Evolutionary conservation across 2,113 vertebrate species (phyloP), one percentile per base, ranked within the genome.

Genomic region (Laticauda laticaudata): DNA sequence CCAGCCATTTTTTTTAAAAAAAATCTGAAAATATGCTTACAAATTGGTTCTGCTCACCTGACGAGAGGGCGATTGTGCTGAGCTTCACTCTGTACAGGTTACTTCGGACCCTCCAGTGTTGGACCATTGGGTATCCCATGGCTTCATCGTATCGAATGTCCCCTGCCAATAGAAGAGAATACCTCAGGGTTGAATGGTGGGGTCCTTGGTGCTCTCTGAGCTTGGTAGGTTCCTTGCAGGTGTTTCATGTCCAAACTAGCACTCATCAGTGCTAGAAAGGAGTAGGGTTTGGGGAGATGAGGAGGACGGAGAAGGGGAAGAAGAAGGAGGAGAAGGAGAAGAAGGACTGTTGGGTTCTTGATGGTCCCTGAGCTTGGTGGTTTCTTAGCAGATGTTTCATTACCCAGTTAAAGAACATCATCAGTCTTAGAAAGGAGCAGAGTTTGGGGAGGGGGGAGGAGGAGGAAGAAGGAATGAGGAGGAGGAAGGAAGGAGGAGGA

Each of bases 51-150:
- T 26, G 59, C 98, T 98, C 97, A 99, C 99, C 99, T 98, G 99
- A 96, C 2, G 99, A 98, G 53, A 99, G 98, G 3, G 99, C 99
- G 96, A 99, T 99, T 94, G 99, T 98, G 95, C 98, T 99, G 92
- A 99, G 99, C 94, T 99, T 99, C 95, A 99, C 99, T 88, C 98
- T 98, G 97, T 99, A 99, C 64, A 99, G 98, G 96, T 99, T 99
- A 97, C 99, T 99, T 55, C 99, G 97, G 48, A 99, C 99, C 59
- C 98, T 97, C 99, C 99, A 99, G 94, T 99, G 99, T 94, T 99
- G 99, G 54, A 99, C 98, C 98, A 99, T 99, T 18, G 99, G 99
- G 95, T 99, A 99, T 0, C 99, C 99, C 96, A 98, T 98, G 0
- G 99, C 99, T 93, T 99, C 99, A 0, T 98, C 99, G 0, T 99